These are phyloP conservation scores for Hirtodrosophila trivittata DNA, from an alignment of 2,888 invertebrate genomes.

Conservation along the genomic window DNA sequence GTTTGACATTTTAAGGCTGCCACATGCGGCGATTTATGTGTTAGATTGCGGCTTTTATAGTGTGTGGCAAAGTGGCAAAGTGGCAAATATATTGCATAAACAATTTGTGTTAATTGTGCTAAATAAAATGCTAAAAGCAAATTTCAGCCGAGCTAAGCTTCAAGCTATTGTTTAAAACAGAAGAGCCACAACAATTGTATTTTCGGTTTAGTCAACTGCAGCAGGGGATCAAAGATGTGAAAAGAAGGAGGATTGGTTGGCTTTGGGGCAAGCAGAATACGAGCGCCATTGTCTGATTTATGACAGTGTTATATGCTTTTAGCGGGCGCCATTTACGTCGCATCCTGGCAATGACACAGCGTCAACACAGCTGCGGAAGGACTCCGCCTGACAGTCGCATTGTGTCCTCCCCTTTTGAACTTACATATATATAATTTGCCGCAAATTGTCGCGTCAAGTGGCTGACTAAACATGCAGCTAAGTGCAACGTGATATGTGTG, in stretches of 20 bases:
- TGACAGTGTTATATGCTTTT: conserved; percentile 46
- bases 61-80: background rate
- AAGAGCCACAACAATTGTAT: no score
- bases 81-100: conserved; percentile 25
- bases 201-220: no score
- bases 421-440: conserved; percentile 65
- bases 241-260: background rate
- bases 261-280: background rate
- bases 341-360: conserved; percentile 39
- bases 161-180: background rate
- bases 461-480: conserved; percentile 28
- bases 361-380: conserved; percentile 7
- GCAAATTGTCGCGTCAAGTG: conserved; percentile 62
- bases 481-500: conserved; percentile 42
- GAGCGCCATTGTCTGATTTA: conserved; percentile 39
- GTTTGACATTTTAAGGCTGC: conserved; percentile 26
- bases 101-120: conserved; percentile 23
- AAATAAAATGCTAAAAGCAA: background rate
- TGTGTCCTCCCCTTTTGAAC: conserved; percentile 23
- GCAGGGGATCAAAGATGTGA: no score
- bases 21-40: conserved; percentile 23
- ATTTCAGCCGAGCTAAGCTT: background rate
- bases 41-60: conserved; percentile 1
- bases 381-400: background rate
- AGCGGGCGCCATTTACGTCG: conserved; percentile 13